These are phyloP conservation scores for Perognathus longimembris DNA, from an alignment of 2,113 vertebrate species.

Conservation along the genomic window DNA sequence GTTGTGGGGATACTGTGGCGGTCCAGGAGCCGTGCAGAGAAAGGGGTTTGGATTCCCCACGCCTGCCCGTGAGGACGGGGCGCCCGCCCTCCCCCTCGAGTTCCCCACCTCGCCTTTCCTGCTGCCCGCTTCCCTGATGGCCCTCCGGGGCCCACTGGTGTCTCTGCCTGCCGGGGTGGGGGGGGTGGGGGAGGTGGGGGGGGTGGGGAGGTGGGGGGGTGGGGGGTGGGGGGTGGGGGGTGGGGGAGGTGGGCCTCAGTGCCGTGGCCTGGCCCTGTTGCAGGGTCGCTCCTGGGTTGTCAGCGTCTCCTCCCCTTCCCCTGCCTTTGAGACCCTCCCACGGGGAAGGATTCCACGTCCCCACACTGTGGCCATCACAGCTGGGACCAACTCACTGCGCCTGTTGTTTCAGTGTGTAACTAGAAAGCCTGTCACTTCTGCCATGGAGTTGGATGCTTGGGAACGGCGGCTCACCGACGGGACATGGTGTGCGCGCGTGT, in stretches of 20 bases:
- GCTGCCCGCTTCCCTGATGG: fast-evolving
- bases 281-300: fast-evolving
- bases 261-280: fast-evolving
- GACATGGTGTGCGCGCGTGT: too few relatives aligned
- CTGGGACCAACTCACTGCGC: background rate
- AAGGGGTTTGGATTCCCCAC: too few relatives aligned
- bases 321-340: background rate
- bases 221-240: background rate
- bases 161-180: too few relatives aligned
- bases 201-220: background rate
- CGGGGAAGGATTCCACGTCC: background rate
- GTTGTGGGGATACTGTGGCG: background rate
- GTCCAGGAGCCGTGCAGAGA: too few relatives aligned
- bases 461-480: too few relatives aligned
- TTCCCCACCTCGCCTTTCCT: too few relatives aligned
- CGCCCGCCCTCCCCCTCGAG: too few relatives aligned
- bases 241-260: background rate
- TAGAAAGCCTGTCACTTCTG: background rate
- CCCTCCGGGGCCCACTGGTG: background rate
- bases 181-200: background rate
- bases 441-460: background rate
- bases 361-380: background rate
- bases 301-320: fast-evolving
- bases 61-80: too few relatives aligned
- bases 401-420: background rate